A percentile compares a stretch with the other conserved stretches of the same genome.
Evolutionary conservation across 2,888 invertebrate genomes (phyloP).

Genomic region (Branchellion lobata): DNA sequence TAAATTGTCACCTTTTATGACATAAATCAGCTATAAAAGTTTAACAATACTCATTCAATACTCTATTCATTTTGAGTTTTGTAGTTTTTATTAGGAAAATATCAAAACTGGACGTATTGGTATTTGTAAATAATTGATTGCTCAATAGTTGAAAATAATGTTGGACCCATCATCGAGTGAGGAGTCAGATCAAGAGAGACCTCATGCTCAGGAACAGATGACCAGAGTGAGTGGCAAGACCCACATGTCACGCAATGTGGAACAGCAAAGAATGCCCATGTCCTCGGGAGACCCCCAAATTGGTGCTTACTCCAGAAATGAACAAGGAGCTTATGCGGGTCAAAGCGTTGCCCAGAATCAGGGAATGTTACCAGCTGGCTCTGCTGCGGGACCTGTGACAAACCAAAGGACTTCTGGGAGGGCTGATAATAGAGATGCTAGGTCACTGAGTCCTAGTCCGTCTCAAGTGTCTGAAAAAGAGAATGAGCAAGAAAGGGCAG

Average conservation of each 20-base stretch:
- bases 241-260: constrained; percentile 54
- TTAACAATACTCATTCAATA: not conserved
- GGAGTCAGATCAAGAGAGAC: constrained; percentile 71
- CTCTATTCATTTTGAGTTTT: not conserved
- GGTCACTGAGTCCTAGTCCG: constrained; percentile 85
- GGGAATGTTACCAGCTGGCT: not conserved
- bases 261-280: constrained; percentile 56
- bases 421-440: constrained; percentile 62
- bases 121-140: not conserved
- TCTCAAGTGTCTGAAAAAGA: constrained; percentile 78
- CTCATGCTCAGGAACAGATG: constrained; percentile 17
- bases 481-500: constrained; percentile 76
- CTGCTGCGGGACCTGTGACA: constrained; percentile 5
- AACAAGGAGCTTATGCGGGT: not conserved
- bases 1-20: too few relatives aligned
- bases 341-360: not conserved
- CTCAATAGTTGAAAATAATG: constrained; percentile 66
- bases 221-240: constrained; percentile 23
- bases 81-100: not conserved
- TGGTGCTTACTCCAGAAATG: not conserved
- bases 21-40: too few relatives aligned
- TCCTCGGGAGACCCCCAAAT: not conserved
- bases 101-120: not conserved
- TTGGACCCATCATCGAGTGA: constrained; percentile 94
- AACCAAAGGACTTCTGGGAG: constrained; percentile 30